These are phyloP conservation scores for Neodiprion lecontei DNA, from an alignment of 1,140 invertebrate genomes.

Conservation along the genomic window DNA sequence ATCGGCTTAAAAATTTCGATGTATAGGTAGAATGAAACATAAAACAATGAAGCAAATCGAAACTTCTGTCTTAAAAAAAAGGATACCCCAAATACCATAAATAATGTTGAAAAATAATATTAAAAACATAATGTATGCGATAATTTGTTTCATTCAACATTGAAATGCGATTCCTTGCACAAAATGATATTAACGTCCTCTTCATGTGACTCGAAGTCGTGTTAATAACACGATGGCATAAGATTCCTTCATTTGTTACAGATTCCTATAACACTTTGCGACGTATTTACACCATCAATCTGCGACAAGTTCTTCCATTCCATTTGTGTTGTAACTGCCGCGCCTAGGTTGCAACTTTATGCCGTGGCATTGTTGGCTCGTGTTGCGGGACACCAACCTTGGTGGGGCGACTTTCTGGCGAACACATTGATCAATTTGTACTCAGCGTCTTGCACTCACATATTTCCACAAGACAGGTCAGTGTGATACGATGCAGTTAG, in stretches of 20 bases:
- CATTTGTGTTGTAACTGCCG: conserved; percentile 66
- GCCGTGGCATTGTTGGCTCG: conserved; percentile 80
- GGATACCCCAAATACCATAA: too few species aligned
- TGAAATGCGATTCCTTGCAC: too few species aligned
- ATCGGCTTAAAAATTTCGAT: too few species aligned
- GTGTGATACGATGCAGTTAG: background rate
- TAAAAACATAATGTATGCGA: too few species aligned
- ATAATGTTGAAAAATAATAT: too few species aligned
- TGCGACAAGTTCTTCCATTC: conserved; percentile 75
- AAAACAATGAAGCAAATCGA: too few species aligned
- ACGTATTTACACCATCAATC: conserved; percentile 65
- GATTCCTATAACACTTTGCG: conserved; percentile 62
- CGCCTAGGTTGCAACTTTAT: conserved; percentile 72
- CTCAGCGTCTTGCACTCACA: conserved; percentile 76
- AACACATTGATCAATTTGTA: conserved; percentile 82
- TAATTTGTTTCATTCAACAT: too few species aligned
- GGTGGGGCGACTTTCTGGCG: conserved; percentile 90
- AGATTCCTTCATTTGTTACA: conserved; percentile 23
- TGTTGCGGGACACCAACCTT: conserved; percentile 78
- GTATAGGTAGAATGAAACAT: too few species aligned
- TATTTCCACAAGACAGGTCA: conserved; percentile 87
- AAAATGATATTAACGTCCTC: too few species aligned
- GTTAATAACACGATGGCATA: too few species aligned
- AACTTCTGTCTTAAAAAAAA: too few species aligned
- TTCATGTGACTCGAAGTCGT: too few species aligned